phyloP scores from a whole-genome alignment of 2,888 invertebrate genomes.

The Hololepta plana region DNA sequence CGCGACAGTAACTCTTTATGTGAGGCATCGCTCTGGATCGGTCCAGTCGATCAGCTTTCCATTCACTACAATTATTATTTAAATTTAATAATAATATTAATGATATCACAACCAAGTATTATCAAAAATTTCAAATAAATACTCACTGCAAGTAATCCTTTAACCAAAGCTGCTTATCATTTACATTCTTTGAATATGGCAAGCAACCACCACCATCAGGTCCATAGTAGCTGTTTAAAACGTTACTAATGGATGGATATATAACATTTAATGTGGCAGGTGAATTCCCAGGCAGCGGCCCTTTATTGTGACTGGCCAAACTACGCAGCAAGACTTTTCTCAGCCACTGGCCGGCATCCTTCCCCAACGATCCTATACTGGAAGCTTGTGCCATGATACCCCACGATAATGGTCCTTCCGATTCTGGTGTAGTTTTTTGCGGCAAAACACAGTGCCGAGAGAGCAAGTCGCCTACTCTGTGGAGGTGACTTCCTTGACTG shows the following conservation, averaged over 20 bases:
- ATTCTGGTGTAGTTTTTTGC: constrained; percentile 19
- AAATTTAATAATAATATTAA: constrained; percentile 3
- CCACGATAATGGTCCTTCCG: constrained; percentile 24
- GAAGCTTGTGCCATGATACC: constrained; percentile 70
- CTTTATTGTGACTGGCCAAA: constrained; percentile 33
- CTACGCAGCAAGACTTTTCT: constrained; percentile 53
- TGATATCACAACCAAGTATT: constrained; percentile 6
- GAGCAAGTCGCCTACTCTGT: constrained; percentile 41
- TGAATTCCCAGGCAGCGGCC: constrained; percentile 34
- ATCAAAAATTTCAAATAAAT: constrained; percentile 3
- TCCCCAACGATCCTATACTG: constrained; percentile 75
- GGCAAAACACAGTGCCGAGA: constrained; percentile 40
- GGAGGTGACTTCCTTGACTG: constrained; percentile 28
- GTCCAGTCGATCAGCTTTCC: constrained; percentile 53
- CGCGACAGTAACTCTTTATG: constrained; percentile 75
- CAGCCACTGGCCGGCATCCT: constrained; percentile 53
- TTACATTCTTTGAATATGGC: constrained; percentile 53
- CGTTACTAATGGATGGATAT: constrained; percentile 71
- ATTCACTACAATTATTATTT: constrained; percentile 41
- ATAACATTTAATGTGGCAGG: constrained; percentile 38
- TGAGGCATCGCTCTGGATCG: constrained; percentile 87
- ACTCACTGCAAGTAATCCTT: constrained; percentile 56
- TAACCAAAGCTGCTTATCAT: constrained; percentile 75
- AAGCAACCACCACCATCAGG: constrained; percentile 73
- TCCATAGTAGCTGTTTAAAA: constrained; percentile 68